These are phyloP conservation scores for Endotricha flammealis DNA, from an alignment of 2,888 invertebrate genomes.

Conservation along the genomic window DNA sequence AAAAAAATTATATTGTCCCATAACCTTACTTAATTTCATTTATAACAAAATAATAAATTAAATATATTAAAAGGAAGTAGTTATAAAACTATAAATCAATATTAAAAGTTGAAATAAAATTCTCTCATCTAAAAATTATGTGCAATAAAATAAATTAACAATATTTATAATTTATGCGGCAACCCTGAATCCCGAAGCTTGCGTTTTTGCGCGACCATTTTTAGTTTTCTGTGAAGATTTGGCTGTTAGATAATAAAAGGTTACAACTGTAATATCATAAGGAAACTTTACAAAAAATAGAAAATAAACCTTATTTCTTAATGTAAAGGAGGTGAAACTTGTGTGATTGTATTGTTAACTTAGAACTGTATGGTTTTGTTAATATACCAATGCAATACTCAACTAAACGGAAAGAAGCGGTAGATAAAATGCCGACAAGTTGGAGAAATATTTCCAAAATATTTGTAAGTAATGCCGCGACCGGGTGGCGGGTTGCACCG, in stretches of 20 bases:
- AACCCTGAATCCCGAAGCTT: conserved; percentile 50
- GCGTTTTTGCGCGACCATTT: conserved; percentile 68
- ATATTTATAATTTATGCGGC: conserved; percentile 40
- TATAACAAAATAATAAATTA: too few relatives aligned
- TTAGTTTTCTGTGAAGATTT: conserved; percentile 72
- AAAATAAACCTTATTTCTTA: conserved; percentile 15
- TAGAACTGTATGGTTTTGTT: conserved; percentile 12
- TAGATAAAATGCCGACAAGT: conserved; percentile 75
- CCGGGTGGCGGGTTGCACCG: conserved; percentile 41
- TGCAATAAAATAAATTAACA: conserved; percentile 22
- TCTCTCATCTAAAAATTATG: not conserved
- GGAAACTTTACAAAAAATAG: not conserved
- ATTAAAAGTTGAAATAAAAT: not conserved
- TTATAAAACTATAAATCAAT: conserved; percentile 5
- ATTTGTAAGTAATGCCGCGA: conserved; percentile 66
- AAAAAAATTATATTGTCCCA: too few relatives aligned
- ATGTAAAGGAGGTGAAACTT: conserved; percentile 8
- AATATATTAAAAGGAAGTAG: not conserved
- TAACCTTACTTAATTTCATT: too few relatives aligned
- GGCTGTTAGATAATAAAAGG: conserved; percentile 63
- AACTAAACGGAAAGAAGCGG: conserved; percentile 74
- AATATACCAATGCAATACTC: conserved; percentile 48
- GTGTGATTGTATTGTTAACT: not conserved
- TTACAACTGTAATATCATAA: conserved; percentile 20
- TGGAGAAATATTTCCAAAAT: conserved; percentile 77